A percentile compares a stretch with the other conserved stretches of the same genome.
These are phyloP conservation scores for Thryonomys swinderianus DNA, from an alignment of 2,113 vertebrate species.

Conservation along the genomic window DNA sequence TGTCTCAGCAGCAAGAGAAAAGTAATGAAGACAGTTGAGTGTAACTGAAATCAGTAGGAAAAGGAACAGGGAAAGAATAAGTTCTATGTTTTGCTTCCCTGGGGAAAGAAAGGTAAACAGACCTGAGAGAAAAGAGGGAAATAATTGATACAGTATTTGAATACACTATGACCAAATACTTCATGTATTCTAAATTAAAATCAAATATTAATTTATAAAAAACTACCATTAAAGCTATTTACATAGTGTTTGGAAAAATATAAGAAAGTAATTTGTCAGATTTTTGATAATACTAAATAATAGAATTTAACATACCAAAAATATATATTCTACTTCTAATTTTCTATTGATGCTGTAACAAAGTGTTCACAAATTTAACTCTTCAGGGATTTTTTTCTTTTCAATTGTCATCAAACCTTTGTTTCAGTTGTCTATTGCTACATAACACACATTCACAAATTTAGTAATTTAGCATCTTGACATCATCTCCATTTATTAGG, in stretches of 20 bases:
- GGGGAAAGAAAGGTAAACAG: neutral
- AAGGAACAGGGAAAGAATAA: neutral
- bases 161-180: neutral
- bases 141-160: neutral
- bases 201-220: neutral
- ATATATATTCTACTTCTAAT: neutral
- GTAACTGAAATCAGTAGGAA: neutral
- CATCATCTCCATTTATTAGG: neutral
- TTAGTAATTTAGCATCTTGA: neutral
- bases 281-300: neutral
- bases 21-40: neutral
- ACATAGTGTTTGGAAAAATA: neutral
- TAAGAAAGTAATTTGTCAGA: neutral
- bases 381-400: neutral
- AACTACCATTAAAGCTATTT: neutral
- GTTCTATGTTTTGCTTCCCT: fast-evolving
- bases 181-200: neutral
- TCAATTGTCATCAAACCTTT: no score
- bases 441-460: neutral
- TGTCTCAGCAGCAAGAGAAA: no score
- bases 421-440: neutral
- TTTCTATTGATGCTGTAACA: neutral
- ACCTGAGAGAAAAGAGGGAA: neutral
- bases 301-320: neutral
- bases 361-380: neutral